phyloP scores from a whole-genome alignment of 1,140 invertebrate genomes.

The Drosophila orosa region DNA sequence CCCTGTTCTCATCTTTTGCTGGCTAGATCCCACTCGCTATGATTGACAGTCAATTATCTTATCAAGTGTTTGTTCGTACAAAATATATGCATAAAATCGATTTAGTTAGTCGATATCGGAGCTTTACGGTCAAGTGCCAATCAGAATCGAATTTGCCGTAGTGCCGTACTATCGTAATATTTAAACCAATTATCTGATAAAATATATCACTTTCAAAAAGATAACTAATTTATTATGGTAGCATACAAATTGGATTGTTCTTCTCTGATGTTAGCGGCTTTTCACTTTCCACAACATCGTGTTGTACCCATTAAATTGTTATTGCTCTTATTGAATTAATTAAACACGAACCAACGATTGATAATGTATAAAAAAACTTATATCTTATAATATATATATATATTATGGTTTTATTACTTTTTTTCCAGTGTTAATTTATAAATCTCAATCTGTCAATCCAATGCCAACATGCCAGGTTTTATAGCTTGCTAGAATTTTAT shows the following conservation, averaged over 20 bases:
- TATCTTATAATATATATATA: too few species aligned
- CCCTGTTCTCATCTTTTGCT: constrained; percentile 4
- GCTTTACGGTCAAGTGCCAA: neutral
- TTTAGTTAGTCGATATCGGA: neutral
- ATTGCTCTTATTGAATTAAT: neutral
- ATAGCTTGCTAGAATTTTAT: neutral
- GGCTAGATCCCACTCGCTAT: neutral
- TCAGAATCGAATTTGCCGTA: neutral
- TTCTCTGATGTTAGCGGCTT: neutral
- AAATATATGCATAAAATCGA: neutral
- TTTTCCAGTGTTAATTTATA: neutral
- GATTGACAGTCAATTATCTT: constrained; percentile 12
- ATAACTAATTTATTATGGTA: neutral
- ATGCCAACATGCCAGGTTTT: neutral
- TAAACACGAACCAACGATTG: neutral
- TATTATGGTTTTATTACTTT: neutral
- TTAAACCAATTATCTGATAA: neutral
- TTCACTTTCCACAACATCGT: too few species aligned
- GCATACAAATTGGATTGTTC: neutral
- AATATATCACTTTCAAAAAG: neutral
- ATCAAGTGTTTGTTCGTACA: constrained; percentile 3
- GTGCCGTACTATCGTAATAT: neutral
- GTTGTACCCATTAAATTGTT: neutral
- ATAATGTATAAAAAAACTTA: too few species aligned
- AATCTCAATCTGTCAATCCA: neutral